Evolutionary conservation across 2,113 vertebrate genomes (phyloP).

Genomic region (Mesitornis unicolor): DNA sequence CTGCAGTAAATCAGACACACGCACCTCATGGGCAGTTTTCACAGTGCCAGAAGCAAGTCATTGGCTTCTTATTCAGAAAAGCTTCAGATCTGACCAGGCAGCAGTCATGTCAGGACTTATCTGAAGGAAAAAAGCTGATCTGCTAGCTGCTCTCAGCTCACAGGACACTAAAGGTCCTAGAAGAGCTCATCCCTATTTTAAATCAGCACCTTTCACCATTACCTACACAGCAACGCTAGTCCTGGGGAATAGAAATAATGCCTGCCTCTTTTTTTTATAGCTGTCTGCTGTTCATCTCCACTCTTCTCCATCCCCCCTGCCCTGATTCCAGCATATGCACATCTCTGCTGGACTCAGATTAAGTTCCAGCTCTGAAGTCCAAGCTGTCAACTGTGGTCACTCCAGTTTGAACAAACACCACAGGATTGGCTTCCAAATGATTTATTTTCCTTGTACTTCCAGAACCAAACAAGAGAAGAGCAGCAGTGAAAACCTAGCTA

Average conservation of each 20-base stretch:
- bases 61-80: background rate
- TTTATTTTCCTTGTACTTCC: background rate
- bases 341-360: background rate
- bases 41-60: background rate
- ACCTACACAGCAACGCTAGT: background rate
- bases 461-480: background rate
- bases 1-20: background rate
- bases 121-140: background rate
- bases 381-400: background rate
- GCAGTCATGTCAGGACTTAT: background rate
- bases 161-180: background rate
- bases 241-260: background rate
- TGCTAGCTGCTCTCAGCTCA: background rate
- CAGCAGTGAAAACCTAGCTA: background rate
- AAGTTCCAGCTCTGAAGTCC: background rate
- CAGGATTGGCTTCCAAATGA: background rate
- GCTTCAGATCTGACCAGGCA: background rate
- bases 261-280: constrained; percentile 27
- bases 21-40: background rate
- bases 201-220: background rate
- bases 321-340: background rate
- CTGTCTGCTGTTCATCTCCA: background rate
- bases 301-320: background rate
- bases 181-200: background rate
- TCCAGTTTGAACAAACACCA: background rate